Conservation (phyloP, 2,113 vertebrate genomes). For the Arothron firmamentum region DNA sequence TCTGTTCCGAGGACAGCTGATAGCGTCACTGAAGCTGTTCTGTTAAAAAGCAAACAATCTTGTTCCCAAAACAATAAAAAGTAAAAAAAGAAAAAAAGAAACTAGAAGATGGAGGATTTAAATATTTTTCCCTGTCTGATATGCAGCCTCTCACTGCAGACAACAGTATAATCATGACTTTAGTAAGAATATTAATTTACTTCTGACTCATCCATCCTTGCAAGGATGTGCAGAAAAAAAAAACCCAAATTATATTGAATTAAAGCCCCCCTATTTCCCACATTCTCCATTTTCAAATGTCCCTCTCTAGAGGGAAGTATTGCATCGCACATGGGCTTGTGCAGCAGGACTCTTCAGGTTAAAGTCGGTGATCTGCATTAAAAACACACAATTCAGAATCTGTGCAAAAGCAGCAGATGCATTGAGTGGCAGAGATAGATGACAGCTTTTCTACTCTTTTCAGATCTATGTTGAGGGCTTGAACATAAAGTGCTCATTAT, state of each 20-base stretch:
- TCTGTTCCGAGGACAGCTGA: neutral
- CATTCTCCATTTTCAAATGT: neutral
- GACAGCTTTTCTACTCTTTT: constrained; percentile 12
- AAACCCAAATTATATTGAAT: neutral
- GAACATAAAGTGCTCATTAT: constrained; percentile 58
- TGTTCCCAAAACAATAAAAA: neutral
- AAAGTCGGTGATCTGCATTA: neutral
- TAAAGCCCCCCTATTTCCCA: neutral
- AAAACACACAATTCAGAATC: neutral
- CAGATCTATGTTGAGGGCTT: constrained; percentile 21
- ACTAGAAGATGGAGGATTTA: neutral
- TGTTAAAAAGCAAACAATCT: constrained; percentile 15
- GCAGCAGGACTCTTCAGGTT: neutral
- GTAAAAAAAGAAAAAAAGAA: too few relatives aligned
- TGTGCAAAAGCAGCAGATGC: constrained; percentile 7
- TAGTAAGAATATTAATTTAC: too few relatives aligned
- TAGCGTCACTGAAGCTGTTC: neutral
- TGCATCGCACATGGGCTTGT: constrained; percentile 12
- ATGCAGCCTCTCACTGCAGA: too few relatives aligned
- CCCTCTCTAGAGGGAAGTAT: constrained; percentile 49
- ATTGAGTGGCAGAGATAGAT: constrained; percentile 11
- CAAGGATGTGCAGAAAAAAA: neutral
- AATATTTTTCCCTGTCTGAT: neutral
- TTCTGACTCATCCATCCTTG: too few relatives aligned
- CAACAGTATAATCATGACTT: too few relatives aligned